Percentiles rank a stretch among this genome's conserved stretches.
Conservation (phyloP, 1,140 invertebrate genomes). For the Stenopsyche tienmushanensis region DNA sequence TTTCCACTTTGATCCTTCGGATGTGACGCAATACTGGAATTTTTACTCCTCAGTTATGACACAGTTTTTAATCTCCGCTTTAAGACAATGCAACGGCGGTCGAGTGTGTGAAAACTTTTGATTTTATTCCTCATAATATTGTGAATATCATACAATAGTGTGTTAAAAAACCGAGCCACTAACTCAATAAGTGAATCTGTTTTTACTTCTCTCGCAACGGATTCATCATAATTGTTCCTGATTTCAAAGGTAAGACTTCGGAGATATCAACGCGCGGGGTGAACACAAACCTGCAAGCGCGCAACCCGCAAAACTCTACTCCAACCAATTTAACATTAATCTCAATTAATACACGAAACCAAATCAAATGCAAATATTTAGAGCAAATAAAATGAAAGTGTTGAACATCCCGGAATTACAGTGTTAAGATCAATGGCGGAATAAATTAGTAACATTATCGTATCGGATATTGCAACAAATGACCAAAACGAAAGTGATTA, state of each 20-base stretch:
- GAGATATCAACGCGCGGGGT: too few relatives aligned
- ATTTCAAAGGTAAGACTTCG: not conserved
- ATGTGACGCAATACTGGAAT: constrained; percentile 21
- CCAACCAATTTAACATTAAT: too few relatives aligned
- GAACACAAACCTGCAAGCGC: too few relatives aligned
- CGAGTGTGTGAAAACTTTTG: constrained; percentile 40
- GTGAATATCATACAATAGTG: constrained; percentile 29
- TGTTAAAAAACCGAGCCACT: not conserved
- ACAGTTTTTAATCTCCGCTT: constrained; percentile 33
- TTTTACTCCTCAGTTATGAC: constrained; percentile 32
- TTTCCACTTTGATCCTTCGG: not conserved
- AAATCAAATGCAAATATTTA: too few relatives aligned
- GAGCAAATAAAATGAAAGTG: not conserved
- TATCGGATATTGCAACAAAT: too few relatives aligned
- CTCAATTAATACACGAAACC: too few relatives aligned
- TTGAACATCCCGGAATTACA: constrained; percentile 11
- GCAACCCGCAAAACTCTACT: too few relatives aligned
- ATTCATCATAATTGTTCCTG: not conserved
- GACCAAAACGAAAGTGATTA: too few relatives aligned
- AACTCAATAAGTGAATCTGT: not conserved
- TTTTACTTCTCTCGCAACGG: not conserved
- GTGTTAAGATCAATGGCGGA: not conserved
- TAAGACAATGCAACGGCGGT: constrained; percentile 31
- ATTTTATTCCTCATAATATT: constrained; percentile 30
- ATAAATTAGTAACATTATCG: too few relatives aligned